phyloP scores from a whole-genome alignment of 2,113 vertebrate species.

The Cyanoderma ruficeps region DNA sequence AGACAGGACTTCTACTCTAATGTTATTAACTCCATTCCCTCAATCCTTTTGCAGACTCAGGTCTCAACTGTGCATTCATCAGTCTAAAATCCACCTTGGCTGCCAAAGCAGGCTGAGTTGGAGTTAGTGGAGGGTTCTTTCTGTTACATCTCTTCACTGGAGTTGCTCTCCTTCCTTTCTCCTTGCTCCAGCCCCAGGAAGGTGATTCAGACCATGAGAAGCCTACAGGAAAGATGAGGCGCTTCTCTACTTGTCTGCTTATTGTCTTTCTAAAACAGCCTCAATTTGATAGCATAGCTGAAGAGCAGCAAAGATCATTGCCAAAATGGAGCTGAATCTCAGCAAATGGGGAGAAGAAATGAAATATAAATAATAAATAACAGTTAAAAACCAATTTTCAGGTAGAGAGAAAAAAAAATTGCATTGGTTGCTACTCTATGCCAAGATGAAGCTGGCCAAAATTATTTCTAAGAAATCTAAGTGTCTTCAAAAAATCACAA shows the following conservation, averaged over 20 bases:
- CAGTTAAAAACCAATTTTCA: neutral
- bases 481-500: neutral
- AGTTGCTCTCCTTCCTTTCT: neutral
- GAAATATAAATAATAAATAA: neutral
- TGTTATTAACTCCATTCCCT: neutral
- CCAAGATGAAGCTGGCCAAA: neutral
- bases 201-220: neutral
- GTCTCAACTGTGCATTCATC: fast-evolving
- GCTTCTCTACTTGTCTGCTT: neutral
- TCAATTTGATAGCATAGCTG: neutral
- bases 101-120: neutral
- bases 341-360: neutral
- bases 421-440: neutral
- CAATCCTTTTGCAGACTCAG: neutral
- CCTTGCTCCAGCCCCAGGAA: neutral
- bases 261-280: neutral
- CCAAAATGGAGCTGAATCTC: neutral
- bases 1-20: neutral
- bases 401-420: neutral
- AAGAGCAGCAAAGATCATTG: neutral
- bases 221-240: neutral
- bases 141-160: neutral
- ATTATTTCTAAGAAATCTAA: neutral
- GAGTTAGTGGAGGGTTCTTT: neutral
- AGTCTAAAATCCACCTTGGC: neutral